Percentiles rank a stretch among this genome's conserved stretches.
Conservation (phyloP, 2,113 vertebrate genomes). For the Psammodynastes pulverulentus region DNA sequence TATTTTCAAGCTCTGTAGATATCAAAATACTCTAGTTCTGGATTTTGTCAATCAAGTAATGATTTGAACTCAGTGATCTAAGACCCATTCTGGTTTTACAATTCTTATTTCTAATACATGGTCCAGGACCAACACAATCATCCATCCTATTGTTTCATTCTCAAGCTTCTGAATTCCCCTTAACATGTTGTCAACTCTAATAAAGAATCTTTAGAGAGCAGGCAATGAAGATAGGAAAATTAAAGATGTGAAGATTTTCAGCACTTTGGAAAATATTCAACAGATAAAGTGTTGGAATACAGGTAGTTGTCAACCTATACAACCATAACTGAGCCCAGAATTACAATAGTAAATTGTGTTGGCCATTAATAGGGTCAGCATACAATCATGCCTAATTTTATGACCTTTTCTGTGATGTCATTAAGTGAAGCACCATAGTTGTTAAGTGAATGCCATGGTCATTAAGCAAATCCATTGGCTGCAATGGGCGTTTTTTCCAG, state of each 20-base stretch:
- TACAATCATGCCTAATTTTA: neutral
- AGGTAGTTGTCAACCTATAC: neutral
- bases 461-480: no score
- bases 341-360: neutral
- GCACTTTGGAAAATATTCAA: neutral
- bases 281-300: neutral
- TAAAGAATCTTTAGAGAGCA: neutral
- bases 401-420: neutral
- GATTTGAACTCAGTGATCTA: neutral
- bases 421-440: neutral
- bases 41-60: neutral
- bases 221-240: neutral
- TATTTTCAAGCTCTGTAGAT: neutral
- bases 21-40: neutral
- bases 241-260: neutral
- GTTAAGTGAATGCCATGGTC: no score
- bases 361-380: neutral
- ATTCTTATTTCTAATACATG: neutral
- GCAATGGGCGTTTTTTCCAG: no score
- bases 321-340: neutral
- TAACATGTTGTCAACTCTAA: neutral
- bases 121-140: neutral
- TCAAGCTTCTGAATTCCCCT: neutral
- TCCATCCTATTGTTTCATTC: no score
- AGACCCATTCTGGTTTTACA: no score